Evolutionary conservation across 2,113 vertebrate species (phyloP), one percentile per base, ranked within the genome.

Genomic region (Pituophis catenifer): DNA sequence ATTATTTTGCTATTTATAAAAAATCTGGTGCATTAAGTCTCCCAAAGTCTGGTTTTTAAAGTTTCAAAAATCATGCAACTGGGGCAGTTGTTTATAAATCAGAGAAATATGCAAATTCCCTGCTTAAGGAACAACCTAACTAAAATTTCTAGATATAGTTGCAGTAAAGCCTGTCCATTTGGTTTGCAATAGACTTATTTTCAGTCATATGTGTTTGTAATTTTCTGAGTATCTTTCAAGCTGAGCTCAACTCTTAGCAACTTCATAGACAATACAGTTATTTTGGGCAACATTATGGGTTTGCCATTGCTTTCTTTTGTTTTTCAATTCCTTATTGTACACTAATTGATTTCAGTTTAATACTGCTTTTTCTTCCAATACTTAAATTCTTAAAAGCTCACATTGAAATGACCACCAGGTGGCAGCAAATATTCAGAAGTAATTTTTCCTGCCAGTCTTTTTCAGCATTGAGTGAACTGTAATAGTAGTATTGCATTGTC

Each of bases 351-450:
- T 91, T 91, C 58, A 50, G 3, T 50, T 90, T 54, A 52, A 62
- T 8, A 52, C 15, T 52, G n/a, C 1, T 19, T 65, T 70, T 91
- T 91, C 44, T 91, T 24, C 12, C 48, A 55, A 53, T 57, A 55
- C n/a, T 24, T 3, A 33, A 44, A 55, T 57, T 58, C 38, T 93
- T 89, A 29, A 29, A 38, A 7, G 1, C 17, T 1, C 29, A 5
- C 57, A 65, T 81, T 90, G 75, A 91, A 23, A 3, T 91, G 85
- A 85, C 93, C 98, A 97, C 96, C 97, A 97, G 98, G 94, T 98
- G 98, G 97, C 97, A 98, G 97, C 96, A 98, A 91, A 97, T 96
- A 94, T 94, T 95, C 95, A 95, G 59, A 95, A 97, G 95, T 95
- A 91, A 88, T 12, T 89, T 92, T 93, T 33, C 52, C 90, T 93